Base-by-base conservation (phyloP, 2,888 invertebrate species). In the Seira musarum region DNA sequence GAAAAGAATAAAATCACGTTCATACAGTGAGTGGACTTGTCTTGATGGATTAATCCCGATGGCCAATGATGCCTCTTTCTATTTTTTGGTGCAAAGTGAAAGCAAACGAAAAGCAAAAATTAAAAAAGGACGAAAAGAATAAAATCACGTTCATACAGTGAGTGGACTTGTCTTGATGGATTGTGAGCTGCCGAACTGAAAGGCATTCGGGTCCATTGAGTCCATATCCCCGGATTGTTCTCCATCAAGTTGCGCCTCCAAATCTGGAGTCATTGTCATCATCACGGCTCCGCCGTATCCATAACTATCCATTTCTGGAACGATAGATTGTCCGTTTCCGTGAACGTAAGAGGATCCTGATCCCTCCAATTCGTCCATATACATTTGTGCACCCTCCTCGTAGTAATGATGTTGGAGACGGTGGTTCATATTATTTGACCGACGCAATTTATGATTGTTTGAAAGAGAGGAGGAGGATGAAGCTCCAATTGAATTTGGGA, bases 1-100 rank as follows among this genome's bases (percentile, higher is more conserved):
- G 87, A 82, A 87, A 87, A 87, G 87, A 87, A 87, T 88, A 87
- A 88, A 88, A 87, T 87, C 87, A 88, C 15, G 87, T 88, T 87
- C 87, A 75, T 65, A 83, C 80, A 71, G 80, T 82, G 66, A 81
- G 65, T 35, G 79, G 84, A 74, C 46, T 79, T 60, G 80, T 74
- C 65, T 63, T 69, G 60, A 75, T 63, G 35, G 76, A 99, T 92
- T 90, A 99, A n/a, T n/a, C n/a, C n/a, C n/a, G n/a, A 30, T 30
- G 30, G 8, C 8, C 2, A 30, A 30, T n/a, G n/a, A n/a, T n/a
- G n/a, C n/a, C 30, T 8, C 30, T 30, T 30, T 8, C 30, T 30
- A 30, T 30, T 30, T n/a, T 30, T 8, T 30, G 49, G 49, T 49
- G 49, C 49, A 49, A 49, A 30, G 53, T 53, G 15, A 68, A 68